Evolutionary conservation across 2,113 vertebrate species (phyloP).

Genomic region (Aegotheles bennettii): DNA sequence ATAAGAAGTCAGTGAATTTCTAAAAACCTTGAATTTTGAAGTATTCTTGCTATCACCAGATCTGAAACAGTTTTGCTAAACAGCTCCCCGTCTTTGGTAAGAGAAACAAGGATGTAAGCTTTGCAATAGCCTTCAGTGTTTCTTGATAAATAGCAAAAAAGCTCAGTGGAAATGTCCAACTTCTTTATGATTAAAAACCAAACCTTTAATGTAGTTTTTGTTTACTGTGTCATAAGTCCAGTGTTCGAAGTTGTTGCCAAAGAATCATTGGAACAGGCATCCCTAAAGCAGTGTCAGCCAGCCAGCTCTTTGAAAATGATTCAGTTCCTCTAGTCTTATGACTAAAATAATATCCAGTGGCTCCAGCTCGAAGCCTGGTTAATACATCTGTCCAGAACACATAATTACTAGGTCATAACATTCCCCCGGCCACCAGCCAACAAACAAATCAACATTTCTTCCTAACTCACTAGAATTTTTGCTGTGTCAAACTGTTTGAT

Average conservation of each 20-base stretch:
- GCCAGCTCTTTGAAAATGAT: slow-evolving; percentile 79
- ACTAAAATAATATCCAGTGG: slow-evolving; percentile 92
- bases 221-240: slow-evolving; percentile 80
- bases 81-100: slow-evolving; percentile 36
- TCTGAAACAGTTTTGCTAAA: slow-evolving; percentile 22
- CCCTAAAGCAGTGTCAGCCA: slow-evolving; percentile 73
- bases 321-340: slow-evolving; percentile 80
- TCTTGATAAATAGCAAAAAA: slow-evolving; percentile 72
- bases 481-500: slow-evolving; percentile 88
- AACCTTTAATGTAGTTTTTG: slow-evolving; percentile 82
- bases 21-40: slow-evolving; percentile 1
- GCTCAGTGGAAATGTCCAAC: slow-evolving; percentile 72
- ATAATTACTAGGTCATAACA: slow-evolving; percentile 91
- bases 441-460: slow-evolving; percentile 81
- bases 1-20: neutral
- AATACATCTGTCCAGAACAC: slow-evolving; percentile 92
- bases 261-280: slow-evolving; percentile 75
- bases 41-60: neutral
- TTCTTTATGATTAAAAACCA: slow-evolving; percentile 75
- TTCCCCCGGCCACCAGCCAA: slow-evolving; percentile 84
- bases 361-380: slow-evolving; percentile 89
- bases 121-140: slow-evolving; percentile 51
- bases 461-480: slow-evolving; percentile 80
- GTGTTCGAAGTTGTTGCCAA: slow-evolving; percentile 78
- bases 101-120: slow-evolving; percentile 52